These are phyloP conservation scores for Chaenocephalus aceratus DNA, from an alignment of 2,113 vertebrate species.

Conservation along the genomic window DNA sequence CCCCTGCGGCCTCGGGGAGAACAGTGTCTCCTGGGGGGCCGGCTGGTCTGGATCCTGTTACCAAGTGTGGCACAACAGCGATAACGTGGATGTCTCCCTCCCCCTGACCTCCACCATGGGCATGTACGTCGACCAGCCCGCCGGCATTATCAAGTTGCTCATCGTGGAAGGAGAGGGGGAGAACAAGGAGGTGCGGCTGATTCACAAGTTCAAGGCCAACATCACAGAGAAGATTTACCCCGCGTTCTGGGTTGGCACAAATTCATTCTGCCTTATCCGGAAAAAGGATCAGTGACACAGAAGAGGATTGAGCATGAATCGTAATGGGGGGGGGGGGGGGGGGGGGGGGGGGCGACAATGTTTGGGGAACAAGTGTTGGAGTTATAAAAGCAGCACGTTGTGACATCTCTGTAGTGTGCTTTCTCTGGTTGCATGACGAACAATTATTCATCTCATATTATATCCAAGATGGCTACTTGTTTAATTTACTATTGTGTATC, in stretches of 20 bases:
- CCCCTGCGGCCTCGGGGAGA: conserved; percentile 81
- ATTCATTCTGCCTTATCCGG: conserved; percentile 75
- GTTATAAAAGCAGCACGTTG: conserved; percentile 3
- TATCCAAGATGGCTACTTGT: neutral
- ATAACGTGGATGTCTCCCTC: conserved; percentile 69
- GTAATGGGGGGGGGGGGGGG: neutral
- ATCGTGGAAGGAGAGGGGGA: conserved; percentile 67
- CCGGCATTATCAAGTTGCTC: conserved; percentile 81
- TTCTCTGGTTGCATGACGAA: conserved; percentile 50
- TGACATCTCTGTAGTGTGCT: conserved; percentile 22
- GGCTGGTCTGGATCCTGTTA: conserved; percentile 84
- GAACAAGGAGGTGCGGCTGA: conserved; percentile 73
- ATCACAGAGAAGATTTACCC: conserved; percentile 76
- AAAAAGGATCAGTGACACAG: conserved; percentile 69
- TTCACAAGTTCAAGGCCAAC: conserved; percentile 75
- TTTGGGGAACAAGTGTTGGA: conserved; percentile 57
- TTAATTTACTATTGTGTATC: conserved; percentile 15
- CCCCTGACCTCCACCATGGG: conserved; percentile 60
- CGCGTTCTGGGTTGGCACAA: conserved; percentile 82
- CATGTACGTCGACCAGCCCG: conserved; percentile 83
- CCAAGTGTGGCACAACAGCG: conserved; percentile 83
- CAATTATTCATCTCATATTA: neutral
- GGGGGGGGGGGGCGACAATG: neutral
- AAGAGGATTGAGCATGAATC: neutral
- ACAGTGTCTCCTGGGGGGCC: conserved; percentile 79